These are phyloP conservation scores for Aromia moschata DNA, from an alignment of 2,888 invertebrate genomes.

Conservation along the genomic window DNA sequence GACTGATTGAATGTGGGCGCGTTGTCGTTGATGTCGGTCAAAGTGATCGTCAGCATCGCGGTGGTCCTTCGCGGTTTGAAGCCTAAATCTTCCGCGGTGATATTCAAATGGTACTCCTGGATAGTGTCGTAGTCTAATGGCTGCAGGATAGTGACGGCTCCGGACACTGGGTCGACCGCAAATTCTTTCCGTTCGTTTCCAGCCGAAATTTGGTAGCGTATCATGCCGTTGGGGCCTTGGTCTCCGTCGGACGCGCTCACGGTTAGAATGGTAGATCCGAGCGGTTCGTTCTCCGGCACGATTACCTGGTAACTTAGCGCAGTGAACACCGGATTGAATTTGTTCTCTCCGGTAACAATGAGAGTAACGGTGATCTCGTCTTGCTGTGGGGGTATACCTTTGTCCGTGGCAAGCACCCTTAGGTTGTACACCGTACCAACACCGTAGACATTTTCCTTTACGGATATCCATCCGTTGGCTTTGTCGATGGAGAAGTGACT, in stretches of 20 bases:
- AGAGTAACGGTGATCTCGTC: slow-evolving; percentile 79
- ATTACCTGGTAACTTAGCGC: slow-evolving; percentile 88
- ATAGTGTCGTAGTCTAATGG: slow-evolving; percentile 87
- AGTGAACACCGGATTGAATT: slow-evolving; percentile 81
- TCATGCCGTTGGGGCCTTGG: slow-evolving; percentile 88
- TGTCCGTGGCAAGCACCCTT: slow-evolving; percentile 81
- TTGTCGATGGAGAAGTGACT: slow-evolving; percentile 78
- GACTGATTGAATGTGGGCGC: slow-evolving; percentile 85
- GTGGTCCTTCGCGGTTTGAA: slow-evolving; percentile 80
- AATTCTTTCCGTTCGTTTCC: slow-evolving; percentile 87
- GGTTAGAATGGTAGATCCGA: slow-evolving; percentile 85
- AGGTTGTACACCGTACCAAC: slow-evolving; percentile 74
- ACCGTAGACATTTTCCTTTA: slow-evolving; percentile 69
- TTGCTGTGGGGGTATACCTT: slow-evolving; percentile 86
- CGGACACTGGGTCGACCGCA: slow-evolving; percentile 77
- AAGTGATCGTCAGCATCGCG: slow-evolving; percentile 83
- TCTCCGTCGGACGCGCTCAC: slow-evolving; percentile 88
- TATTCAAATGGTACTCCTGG: slow-evolving; percentile 85
- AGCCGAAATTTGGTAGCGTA: slow-evolving; percentile 83
- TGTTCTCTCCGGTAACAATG: slow-evolving; percentile 87
- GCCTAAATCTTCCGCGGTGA: slow-evolving; percentile 87
- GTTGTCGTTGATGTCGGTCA: slow-evolving; percentile 95
- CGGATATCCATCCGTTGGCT: slow-evolving; percentile 82
- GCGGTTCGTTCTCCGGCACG: slow-evolving; percentile 89
- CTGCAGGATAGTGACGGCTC: slow-evolving; percentile 81